Evolutionary conservation across 2,888 invertebrate genomes (phyloP), one percentile per base, ranked within the genome.

Genomic region (Drosophila leonis): DNA sequence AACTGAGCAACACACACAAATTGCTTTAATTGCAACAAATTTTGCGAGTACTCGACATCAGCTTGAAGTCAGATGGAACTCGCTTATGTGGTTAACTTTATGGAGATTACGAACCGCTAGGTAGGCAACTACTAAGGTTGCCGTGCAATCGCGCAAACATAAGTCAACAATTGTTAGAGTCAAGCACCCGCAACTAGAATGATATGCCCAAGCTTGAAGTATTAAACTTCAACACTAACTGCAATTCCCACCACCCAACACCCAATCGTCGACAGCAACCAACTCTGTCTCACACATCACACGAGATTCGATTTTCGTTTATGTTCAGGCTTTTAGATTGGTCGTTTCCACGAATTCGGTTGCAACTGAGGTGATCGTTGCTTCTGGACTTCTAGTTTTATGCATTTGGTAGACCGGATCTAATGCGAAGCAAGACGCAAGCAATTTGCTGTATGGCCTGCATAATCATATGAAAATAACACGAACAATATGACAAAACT

Each of bases 121-220:
- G 52, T 31, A 31, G 29, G 10, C 67, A 56, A 75, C 72, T 65
- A 27, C 13, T 13, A 31, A 49, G 44, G 46, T 41, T 64, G 60
- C 65, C 72, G n/a, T 31, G n/a, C 48, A 48, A 24, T 44, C 44
- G 24, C 44, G 13, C 44, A 24, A 24, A 44, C 24, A 44, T 44
- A 44, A 24, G 44, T 44, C 44, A 44, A 75, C 80, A 80, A 80
- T 78, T 67, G 77, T 77, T 75, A 61, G 67, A 65, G 70, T 84
- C 81, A 84, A 83, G 83, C 83, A 82, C 84, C 84, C 83, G 85
- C 83, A 73, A 78, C 73, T 71, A 71, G 66, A 83, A 80, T 24
- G 24, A 78, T 77, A 74, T 77, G 72, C 54, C 70, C 67, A 66
- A 52, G 35, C 63, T 63, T 65, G 33, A 52, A 75, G 55, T 69